These are phyloP conservation scores for Centruroides sculpturatus DNA, from an alignment of 1,140 invertebrate species.

Conservation along the genomic window DNA sequence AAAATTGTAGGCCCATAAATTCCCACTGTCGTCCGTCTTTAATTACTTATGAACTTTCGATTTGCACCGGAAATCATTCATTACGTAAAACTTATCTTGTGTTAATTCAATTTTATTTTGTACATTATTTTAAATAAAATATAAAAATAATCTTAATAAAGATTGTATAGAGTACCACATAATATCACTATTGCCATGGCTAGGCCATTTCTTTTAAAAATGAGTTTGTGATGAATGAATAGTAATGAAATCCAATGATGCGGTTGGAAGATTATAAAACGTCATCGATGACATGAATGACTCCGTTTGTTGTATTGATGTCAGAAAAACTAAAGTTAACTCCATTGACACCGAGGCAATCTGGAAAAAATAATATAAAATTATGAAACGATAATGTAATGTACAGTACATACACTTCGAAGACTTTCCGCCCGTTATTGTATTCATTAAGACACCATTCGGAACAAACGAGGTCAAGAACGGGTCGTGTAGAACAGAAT, in stretches of 20 bases:
- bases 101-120: too few relatives aligned
- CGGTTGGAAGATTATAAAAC: background rate
- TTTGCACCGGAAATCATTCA: too few relatives aligned
- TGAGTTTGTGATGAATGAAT: too few relatives aligned
- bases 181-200: too few relatives aligned
- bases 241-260: background rate
- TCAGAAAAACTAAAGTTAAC: slow-evolving; percentile 4
- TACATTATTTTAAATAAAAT: too few relatives aligned
- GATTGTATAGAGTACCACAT: too few relatives aligned
- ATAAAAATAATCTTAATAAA: too few relatives aligned
- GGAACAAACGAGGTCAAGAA: background rate
- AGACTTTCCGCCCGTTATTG: background rate
- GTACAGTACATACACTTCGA: background rate
- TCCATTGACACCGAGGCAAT: slow-evolving; percentile 4
- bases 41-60: too few relatives aligned
- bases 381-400: background rate
- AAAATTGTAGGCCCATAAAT: too few relatives aligned
- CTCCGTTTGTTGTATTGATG: slow-evolving; percentile 8
- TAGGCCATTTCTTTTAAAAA: too few relatives aligned
- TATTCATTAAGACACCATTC: background rate
- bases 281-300: slow-evolving; percentile 6
- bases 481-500: background rate
- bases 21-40: too few relatives aligned
- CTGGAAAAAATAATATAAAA: background rate
- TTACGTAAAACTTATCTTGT: too few relatives aligned